Base-by-base conservation (phyloP, 2,797 vertebrate genomes). In the Scolopax rusticola region DNA sequence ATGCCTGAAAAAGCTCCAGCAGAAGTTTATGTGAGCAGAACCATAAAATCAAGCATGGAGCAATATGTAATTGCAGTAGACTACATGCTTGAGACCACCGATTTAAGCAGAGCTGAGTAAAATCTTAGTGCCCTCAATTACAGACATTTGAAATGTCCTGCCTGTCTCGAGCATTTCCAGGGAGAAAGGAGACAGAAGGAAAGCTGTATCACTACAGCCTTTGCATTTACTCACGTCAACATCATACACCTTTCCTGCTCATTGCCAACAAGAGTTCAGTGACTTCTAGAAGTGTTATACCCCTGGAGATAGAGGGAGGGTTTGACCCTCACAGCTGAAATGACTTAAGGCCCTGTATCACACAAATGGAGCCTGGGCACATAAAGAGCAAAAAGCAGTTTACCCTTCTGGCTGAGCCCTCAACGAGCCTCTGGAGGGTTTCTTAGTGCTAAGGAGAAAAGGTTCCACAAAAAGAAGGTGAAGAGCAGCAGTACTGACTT, bases 21-120 rank as follows among this genome's bases (percentile, higher is more conserved):
- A 96, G 94, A 94, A 96, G 93, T 87, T 92, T 93, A 91, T 84
- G 79, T 40, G 61, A 84, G 69, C 76, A 96, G 89, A 96, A 96
- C 33, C 70, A 84, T 48, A 95, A 95, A 97, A 85, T 67, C 75
- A 77, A 95, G 84, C 91, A 96, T n/a, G 76, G 90, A 95, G 79
- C 93, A 91, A 93, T 84, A 94, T 45, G 74, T 91, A 97, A 97
- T 87, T 93, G 93, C 65, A 81, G 56, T 56, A 69, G 74, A 82
- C 69, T 96, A 5, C 25, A 74, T 82, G 85, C 64, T 53, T 75
- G 92, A 87, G 90, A 84, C 84, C 88, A 85, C 78, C 18, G 8
- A 73, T 78, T 80, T 81, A 92, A 87, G 79, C 45, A 79, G 45
- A 95, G 73, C 38, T 1, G 3, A 94, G 38, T 61, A 93, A 96